Evolutionary conservation across 2,113 vertebrate species (phyloP).

Genomic region (Passerina amoena): DNA sequence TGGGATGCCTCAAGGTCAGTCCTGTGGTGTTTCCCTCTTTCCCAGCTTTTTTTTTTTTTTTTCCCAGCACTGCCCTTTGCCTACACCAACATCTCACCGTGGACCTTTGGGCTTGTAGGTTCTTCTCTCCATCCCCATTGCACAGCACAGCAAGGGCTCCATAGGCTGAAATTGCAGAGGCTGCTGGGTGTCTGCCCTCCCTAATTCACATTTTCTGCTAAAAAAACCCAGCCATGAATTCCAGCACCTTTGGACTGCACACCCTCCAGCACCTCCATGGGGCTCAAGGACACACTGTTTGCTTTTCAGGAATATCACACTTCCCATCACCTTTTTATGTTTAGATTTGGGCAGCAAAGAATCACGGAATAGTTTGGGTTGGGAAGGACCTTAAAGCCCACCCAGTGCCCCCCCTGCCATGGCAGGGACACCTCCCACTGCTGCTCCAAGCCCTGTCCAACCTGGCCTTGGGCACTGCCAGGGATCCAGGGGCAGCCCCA

Average conservation of each 20-base stretch:
- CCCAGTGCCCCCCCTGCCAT: neutral
- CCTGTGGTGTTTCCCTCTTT: rapidly evolving
- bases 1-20: neutral
- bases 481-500: neutral
- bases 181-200: neutral
- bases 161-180: neutral
- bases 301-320: neutral
- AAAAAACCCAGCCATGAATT: neutral
- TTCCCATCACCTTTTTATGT: neutral
- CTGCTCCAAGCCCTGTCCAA: rapidly evolving
- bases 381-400: neutral
- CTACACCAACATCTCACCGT: neutral
- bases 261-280: rapidly evolving
- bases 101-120: no score
- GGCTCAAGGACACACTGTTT: rapidly evolving
- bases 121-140: neutral
- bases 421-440: neutral
- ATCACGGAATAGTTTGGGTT: neutral
- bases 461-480: neutral
- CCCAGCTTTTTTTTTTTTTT: neutral
- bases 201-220: neutral
- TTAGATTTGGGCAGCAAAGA: neutral
- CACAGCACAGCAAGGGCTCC: rapidly evolving
- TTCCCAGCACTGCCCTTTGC: neutral
- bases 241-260: neutral